These are phyloP conservation scores for Catharus fuscescens DNA, from an alignment of 2,113 vertebrate species.

Conservation along the genomic window DNA sequence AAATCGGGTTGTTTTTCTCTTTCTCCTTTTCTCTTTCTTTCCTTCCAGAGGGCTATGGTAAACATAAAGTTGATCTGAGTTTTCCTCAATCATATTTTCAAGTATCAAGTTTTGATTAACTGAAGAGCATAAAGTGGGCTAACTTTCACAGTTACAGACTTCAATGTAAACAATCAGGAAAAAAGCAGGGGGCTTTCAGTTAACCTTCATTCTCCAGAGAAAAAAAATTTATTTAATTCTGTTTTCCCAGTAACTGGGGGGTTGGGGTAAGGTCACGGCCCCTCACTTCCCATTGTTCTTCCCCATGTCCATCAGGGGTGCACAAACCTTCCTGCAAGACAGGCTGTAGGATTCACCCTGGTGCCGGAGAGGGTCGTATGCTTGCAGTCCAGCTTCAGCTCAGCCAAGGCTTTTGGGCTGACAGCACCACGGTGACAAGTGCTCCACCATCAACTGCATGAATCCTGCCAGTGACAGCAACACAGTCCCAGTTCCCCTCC, in stretches of 20 bases:
- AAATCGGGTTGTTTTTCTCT: slow-evolving; percentile 43
- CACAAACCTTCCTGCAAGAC: neutral
- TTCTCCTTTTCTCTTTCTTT: slow-evolving; percentile 46
- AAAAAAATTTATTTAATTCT: neutral
- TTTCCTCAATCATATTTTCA: slow-evolving; percentile 38
- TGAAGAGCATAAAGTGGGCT: neutral
- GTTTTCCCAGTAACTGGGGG: neutral
- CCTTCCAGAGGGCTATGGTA: slow-evolving; percentile 44
- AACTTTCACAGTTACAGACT: neutral
- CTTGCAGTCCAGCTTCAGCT: neutral
- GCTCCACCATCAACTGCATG: neutral
- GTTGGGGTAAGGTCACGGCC: neutral
- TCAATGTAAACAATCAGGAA: neutral
- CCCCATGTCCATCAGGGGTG: neutral
- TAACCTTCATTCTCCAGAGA: neutral
- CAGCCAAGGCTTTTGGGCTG: neutral
- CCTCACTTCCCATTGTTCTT: neutral
- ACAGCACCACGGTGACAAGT: neutral
- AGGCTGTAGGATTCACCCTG: neutral
- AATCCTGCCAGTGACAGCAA: neutral
- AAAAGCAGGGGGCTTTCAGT: neutral
- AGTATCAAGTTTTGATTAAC: neutral
- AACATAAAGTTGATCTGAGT: slow-evolving; percentile 24
- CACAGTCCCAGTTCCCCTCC: rapidly evolving
- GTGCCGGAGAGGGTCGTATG: neutral